A percentile compares a stretch with the other conserved stretches of the same genome.
phyloP scores from a whole-genome alignment of 64 coral and sea anemone species.

The Platygyra sinensis region DNA sequence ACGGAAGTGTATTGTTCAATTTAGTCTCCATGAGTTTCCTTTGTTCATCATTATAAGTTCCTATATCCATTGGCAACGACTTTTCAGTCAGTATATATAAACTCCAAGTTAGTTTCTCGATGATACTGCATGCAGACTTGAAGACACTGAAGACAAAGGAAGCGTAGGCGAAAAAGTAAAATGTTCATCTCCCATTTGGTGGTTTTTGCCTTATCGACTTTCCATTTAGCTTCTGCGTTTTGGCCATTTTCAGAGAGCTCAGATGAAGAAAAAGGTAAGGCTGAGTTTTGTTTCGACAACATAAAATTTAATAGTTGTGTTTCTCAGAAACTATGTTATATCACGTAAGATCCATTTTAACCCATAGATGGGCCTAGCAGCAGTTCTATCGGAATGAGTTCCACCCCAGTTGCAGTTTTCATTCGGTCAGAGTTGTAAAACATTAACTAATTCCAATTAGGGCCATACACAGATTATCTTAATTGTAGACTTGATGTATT shows the following conservation, averaged over 20 bases:
- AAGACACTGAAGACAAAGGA: not conserved
- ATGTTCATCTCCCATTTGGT: not conserved
- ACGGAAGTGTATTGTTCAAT: not conserved
- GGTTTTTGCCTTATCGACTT: not conserved
- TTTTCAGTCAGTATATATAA: not conserved
- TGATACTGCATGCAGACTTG: not conserved
- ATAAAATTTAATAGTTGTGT: no score
- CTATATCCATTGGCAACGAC: no score
- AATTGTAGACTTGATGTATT: not conserved
- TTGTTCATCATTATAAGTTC: not conserved
- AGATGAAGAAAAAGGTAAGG: slow-evolving; percentile 10
- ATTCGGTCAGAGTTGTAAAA: not conserved
- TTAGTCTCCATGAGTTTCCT: not conserved
- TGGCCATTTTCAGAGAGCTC: slow-evolving; percentile 39
- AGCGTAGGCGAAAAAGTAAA: not conserved
- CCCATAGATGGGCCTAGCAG: no score
- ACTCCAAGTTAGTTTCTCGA: not conserved
- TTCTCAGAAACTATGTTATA: no score
- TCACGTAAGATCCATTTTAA: no score
- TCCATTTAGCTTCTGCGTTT: not conserved
- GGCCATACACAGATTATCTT: not conserved
- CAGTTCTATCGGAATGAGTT: no score
- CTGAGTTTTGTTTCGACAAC: not conserved
- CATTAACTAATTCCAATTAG: not conserved
- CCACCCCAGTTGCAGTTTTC: no score